Evolutionary conservation across 2,797 vertebrate genomes (phyloP), one percentile per base, ranked within the genome.

Genomic region (Chelon labrosus): DNA sequence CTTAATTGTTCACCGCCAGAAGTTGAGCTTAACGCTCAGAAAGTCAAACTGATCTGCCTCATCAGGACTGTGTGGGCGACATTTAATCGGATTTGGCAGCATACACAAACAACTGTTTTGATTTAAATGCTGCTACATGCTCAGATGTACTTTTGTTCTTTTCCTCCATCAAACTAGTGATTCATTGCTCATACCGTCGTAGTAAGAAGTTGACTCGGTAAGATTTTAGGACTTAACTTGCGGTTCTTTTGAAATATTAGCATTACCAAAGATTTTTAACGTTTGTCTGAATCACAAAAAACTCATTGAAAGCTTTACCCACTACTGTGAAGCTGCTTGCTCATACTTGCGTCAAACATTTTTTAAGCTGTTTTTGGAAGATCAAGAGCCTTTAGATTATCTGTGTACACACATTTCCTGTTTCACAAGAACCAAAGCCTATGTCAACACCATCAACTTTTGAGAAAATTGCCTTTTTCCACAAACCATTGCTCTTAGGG

Each of bases 361-460:
- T 47, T 78, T 67, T 83, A 70, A 73, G 37, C 25, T 53, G 56
- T 75, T 75, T 53, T 65, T 69, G 37, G 71, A 71, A 67, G 78
- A 50, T 72, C n/a, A 10, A 56, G 50, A 27, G 27, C 44, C 58
- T 60, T 67, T 49, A 46, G 53, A 68, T 47, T 39, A 3, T 52
- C 37, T 68, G 20, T 63, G 47, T 31, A 35, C 55, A 57, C 53
- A 65, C 44, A 72, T 55, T 75, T 80, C 73, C 70, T 70, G 49
- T 75, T 77, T 60, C 67, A 72, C 53, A 78, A 78, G 57, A 53
- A n/a, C 67, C 53, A 37, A 8, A 39, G n/a, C 54, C 35, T 64
- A 41, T 73, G 66, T 70, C 59, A 60, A 58, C 35, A 71, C 31
- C 8, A 5, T 70, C 39, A 31, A n/a, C 17, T 38, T 57, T 70